A percentile compares a stretch with the other conserved stretches of the same genome.
phyloP scores from a whole-genome alignment of 1,140 invertebrate genomes.

The Leptinotarsa texana region DNA sequence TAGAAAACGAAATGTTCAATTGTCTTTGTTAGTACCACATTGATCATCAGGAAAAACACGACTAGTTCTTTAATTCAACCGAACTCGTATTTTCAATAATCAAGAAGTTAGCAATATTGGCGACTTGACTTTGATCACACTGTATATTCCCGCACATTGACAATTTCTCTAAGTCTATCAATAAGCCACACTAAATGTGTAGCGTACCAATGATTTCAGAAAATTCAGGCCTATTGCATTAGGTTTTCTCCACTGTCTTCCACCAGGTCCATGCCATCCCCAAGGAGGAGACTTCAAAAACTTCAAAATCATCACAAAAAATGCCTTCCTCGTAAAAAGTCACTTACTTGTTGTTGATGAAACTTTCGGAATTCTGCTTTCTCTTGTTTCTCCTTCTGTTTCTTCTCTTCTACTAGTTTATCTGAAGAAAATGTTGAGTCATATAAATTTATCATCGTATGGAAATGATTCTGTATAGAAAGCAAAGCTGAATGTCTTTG shows the following conservation, averaged over 20 bases:
- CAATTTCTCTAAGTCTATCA: conserved; percentile 1
- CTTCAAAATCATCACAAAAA: conserved; percentile 48
- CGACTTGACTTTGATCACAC: no score
- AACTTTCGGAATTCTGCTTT: conserved; percentile 33
- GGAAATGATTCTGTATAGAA: no score
- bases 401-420: conserved; percentile 49
- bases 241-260: conserved; percentile 66
- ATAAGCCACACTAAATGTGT: conserved; percentile 45
- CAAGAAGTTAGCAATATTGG: no score
- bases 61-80: no score
- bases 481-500: no score
- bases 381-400: conserved; percentile 37
- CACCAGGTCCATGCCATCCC: conserved; percentile 68
- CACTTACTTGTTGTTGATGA: conserved; percentile 42
- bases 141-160: no score
- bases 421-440: conserved; percentile 37
- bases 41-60: no score
- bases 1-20: no score
- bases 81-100: no score
- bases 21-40: no score
- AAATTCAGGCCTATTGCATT: conserved; percentile 66
- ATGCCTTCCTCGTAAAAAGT: conserved; percentile 12
- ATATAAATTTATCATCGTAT: no score
- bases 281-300: conserved; percentile 58
- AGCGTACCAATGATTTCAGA: conserved; percentile 68